Evolutionary conservation across 2,797 vertebrate species (phyloP), one percentile per base, ranked within the genome.

Genomic region (Anisognathus igniventris): DNA sequence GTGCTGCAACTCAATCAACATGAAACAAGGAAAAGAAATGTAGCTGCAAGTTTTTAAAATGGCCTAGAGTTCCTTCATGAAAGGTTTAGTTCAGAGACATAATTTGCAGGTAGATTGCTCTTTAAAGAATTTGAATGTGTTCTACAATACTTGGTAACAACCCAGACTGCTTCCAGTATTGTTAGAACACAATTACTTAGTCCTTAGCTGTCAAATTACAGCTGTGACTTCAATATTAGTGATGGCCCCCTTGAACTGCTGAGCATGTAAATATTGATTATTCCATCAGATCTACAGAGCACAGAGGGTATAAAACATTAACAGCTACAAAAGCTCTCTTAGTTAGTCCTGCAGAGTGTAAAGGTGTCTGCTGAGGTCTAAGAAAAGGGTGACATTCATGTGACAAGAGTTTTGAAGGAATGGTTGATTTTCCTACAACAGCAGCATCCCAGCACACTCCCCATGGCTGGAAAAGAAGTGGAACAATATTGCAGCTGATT

Each of bases 401-500:
- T 51, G 58, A 40, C 31, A 53, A 5, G 10, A 4, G 18, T 14
- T 79, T 25, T 44, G 13, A 74, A 93, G 44, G 21, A 87, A 78
- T 1, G 4, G 18, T 14, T 0, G 0, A 21, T 21, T 33, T 50
- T 22, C 47, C 57, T 71, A 37, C 58, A 48, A 22, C 1, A 56
- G 62, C 72, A 78, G 14, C 12, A n/a, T 6, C 48, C 51, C 75
- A 73, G 47, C 14, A 65, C 37, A 11, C 14, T 20, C n/a, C 27
- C 37, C 57, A 44, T 9, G 8, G 18, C 64, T 37, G 19, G 25
- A 40, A 60, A 75, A 89, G 30, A 42, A 68, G 16, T 9, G 5
- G 13, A 82, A 73, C 39, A n/a, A 50, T 0, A 6, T 3, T 44
- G 48, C 31, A 37, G 22, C 0, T 71, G 10, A 16, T 47, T 71